Conservation (phyloP, 2,888 invertebrate species). For the Tortricodes alternella region DNA sequence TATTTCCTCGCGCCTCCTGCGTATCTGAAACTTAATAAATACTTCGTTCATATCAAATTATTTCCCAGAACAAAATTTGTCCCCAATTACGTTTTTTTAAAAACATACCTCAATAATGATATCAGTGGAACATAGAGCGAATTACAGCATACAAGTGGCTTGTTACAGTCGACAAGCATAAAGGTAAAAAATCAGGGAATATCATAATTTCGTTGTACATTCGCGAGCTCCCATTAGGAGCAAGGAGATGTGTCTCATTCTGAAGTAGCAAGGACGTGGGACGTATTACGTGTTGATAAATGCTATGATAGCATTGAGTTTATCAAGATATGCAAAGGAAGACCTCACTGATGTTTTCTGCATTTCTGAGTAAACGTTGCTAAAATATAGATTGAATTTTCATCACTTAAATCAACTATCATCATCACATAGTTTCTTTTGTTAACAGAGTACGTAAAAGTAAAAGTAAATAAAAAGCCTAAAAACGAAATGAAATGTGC, state of each 20-base stretch:
- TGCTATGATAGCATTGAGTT: constrained; percentile 4
- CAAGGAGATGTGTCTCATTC: constrained; percentile 61
- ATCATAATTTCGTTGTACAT: constrained; percentile 52
- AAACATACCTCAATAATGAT: constrained; percentile 40
- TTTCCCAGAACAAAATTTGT: constrained; percentile 3
- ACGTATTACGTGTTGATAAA: constrained; percentile 37
- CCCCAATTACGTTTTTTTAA: constrained; percentile 27
- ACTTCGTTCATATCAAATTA: background rate
- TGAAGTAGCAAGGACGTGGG: constrained; percentile 46
- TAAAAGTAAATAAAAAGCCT: too few relatives aligned
- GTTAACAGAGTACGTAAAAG: too few relatives aligned
- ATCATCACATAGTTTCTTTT: too few relatives aligned
- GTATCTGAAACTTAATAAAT: too few relatives aligned
- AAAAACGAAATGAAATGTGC: too few relatives aligned
- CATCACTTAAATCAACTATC: too few relatives aligned
- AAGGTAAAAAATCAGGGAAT: constrained; percentile 54
- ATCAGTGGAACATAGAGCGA: constrained; percentile 46
- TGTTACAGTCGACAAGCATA: constrained; percentile 63
- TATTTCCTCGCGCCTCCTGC: too few relatives aligned
- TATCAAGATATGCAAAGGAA: background rate
- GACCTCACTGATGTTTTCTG: background rate
- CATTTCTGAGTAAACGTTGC: background rate
- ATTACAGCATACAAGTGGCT: constrained; percentile 68
- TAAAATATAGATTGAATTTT: too few relatives aligned
- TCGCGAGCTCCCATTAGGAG: constrained; percentile 60